Base-by-base conservation (phyloP, 2,888 invertebrate genomes). In the Leucoma salicis region DNA sequence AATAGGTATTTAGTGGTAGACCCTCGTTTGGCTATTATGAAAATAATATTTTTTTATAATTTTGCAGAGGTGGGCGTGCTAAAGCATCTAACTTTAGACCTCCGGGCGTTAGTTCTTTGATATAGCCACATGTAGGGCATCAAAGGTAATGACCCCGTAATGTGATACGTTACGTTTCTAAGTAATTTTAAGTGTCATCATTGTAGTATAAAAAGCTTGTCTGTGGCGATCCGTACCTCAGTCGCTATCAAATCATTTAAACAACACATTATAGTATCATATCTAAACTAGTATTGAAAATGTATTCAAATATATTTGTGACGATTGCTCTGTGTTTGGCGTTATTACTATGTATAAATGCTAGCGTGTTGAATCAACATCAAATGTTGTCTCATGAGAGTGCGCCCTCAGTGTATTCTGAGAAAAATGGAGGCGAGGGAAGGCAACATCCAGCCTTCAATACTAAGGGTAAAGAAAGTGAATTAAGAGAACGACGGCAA, bases 291-390 rank as follows among this genome's bases (percentile, higher is more conserved):
- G 6, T 6, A 11, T 12, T 7, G 15, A 13, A 6, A 5, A 35
- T 41, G 31, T 27, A n/a, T 25, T 25, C 25, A 5, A 31, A 27
- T 11, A 25, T 31, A n/a, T 13, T 2, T 31, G 16, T 27, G 25
- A 35, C 15, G 14, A 27, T 40, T n/a, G 13, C 13, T 11, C 11
- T 40, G 8, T 31, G 29, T 15, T n/a, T 40, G 11, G n/a, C 24
- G n/a, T 1, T 40, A 7, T 29, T 53, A 0, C 40, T 41, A 3
- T 43, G 35, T 5, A 46, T 52, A 8, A 45, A 58, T 21, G 38
- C 54, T 13, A 34, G 43, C 21, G 21, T 11, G 48, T 52, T 14
- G 6, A 47, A 43, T 16, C 24, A 41, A 2, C 21, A 13, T 25
- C 10, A 31, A 18, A 10, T 18, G 14, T 21, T 15, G 27, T 13